Evolutionary conservation across 2,113 vertebrate genomes (phyloP).

Genomic region (Saguinus imperator): DNA sequence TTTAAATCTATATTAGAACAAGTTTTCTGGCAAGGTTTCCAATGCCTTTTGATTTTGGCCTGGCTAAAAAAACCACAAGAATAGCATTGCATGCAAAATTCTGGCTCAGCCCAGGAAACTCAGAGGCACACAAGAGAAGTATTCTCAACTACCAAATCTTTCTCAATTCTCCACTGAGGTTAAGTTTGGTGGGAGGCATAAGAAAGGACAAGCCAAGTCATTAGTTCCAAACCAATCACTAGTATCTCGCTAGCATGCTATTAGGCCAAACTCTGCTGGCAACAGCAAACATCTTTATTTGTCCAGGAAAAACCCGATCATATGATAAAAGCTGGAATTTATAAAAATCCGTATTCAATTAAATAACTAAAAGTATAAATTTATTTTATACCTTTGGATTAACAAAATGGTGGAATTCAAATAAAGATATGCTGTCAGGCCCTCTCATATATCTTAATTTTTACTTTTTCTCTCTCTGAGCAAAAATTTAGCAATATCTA

Average conservation of each 20-base stretch:
- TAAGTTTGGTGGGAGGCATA: slow-evolving; percentile 60
- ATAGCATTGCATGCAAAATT: slow-evolving; percentile 71
- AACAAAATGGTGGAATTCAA: slow-evolving; percentile 55
- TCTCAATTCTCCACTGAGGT: slow-evolving; percentile 46
- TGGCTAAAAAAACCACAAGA: slow-evolving; percentile 64
- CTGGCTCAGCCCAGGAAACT: slow-evolving; percentile 52
- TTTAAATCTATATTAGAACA: slow-evolving; percentile 56
- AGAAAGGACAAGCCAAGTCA: slow-evolving; percentile 59
- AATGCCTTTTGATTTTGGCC: slow-evolving; percentile 63
- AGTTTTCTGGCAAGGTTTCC: slow-evolving; percentile 63
- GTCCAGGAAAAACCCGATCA: slow-evolving; percentile 72
- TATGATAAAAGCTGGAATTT: slow-evolving; percentile 72
- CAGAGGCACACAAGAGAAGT: slow-evolving; percentile 44
- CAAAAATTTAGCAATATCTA: slow-evolving; percentile 56
- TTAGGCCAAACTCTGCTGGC: slow-evolving; percentile 53
- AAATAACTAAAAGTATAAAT: slow-evolving; percentile 73
- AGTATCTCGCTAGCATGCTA: not conserved
- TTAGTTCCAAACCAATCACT: slow-evolving; percentile 62
- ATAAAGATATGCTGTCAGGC: not conserved
- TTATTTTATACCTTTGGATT: slow-evolving; percentile 55
- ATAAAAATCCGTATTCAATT: slow-evolving; percentile 66
- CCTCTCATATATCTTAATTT: slow-evolving; percentile 6
- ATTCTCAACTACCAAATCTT: slow-evolving; percentile 53
- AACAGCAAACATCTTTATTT: slow-evolving; percentile 59
- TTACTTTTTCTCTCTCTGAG: slow-evolving; percentile 22